These are phyloP conservation scores for Cordilura impudica DNA, from an alignment of 2,888 invertebrate genomes.

Conservation along the genomic window DNA sequence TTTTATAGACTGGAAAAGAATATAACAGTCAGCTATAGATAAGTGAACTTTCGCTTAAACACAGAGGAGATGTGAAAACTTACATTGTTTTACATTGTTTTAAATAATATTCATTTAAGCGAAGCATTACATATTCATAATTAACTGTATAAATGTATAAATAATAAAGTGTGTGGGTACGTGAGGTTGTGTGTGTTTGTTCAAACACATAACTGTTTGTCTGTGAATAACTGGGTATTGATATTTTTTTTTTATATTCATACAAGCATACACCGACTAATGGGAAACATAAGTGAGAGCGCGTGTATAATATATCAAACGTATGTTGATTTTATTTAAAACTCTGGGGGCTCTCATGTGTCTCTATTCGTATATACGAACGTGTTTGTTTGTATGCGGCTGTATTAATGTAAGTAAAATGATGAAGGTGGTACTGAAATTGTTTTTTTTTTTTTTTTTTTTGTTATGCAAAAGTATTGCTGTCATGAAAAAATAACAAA, in stretches of 20 bases:
- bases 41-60: too few species aligned
- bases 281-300: not conserved
- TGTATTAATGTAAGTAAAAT: not conserved
- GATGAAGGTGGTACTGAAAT: constrained; percentile 27
- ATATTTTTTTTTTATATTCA: not conserved
- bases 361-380: not conserved
- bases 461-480: constrained; percentile 10
- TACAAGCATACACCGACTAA: too few species aligned
- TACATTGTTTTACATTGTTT: too few species aligned
- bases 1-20: too few species aligned
- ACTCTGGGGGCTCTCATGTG: constrained; percentile 6
- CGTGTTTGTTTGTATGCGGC: not conserved
- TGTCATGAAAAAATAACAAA: constrained; percentile 58
- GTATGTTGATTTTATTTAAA: constrained; percentile 26
- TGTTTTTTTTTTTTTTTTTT: too few species aligned
- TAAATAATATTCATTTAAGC: too few species aligned
- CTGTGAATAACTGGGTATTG: not conserved
- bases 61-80: too few species aligned
- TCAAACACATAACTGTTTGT: not conserved
- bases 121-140: too few species aligned
- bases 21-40: too few species aligned
- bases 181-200: not conserved
- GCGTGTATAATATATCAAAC: not conserved
- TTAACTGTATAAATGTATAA: too few species aligned
- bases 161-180: not conserved